These are phyloP conservation scores for Hydrocynus forskahlii DNA, from an alignment of 2,797 vertebrate genomes.

Conservation along the genomic window DNA sequence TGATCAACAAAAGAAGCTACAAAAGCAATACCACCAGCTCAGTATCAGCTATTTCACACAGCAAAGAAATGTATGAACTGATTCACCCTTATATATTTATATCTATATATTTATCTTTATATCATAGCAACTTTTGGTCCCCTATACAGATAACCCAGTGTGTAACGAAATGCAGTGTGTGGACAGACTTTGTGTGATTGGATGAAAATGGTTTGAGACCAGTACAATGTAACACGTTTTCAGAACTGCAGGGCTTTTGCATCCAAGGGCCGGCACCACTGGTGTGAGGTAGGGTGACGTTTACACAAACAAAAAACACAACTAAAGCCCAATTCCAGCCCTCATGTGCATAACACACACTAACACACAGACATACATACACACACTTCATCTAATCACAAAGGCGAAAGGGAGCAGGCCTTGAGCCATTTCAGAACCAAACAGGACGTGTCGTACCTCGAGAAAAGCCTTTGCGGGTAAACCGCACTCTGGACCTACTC, in stretches of 20 bases:
- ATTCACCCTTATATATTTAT: conserved; percentile 69
- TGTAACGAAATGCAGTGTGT: conserved; percentile 64
- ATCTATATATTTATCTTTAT: conserved; percentile 56
- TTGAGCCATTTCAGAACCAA: conserved; percentile 68
- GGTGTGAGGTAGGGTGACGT: conserved; percentile 84
- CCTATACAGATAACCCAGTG: conserved; percentile 78
- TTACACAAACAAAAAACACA: conserved; percentile 51
- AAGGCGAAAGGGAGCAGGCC: conserved; percentile 69
- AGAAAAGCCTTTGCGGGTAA: conserved; percentile 54
- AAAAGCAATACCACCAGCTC: conserved; percentile 69
- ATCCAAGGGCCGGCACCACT: conserved; percentile 79
- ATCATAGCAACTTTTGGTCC: conserved; percentile 83
- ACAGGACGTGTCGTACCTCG: conserved; percentile 48
- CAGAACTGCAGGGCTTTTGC: conserved; percentile 69
- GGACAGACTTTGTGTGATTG: conserved; percentile 64
- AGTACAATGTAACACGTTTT: conserved; percentile 49
- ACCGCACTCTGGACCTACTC: conserved; percentile 39
- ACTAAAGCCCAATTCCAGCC: not conserved
- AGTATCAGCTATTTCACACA: conserved; percentile 69
- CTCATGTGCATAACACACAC: not conserved
- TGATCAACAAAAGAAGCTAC: conserved; percentile 74
- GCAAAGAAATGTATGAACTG: conserved; percentile 63
- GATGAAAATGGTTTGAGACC: conserved; percentile 66
- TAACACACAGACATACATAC: conserved; percentile 19
- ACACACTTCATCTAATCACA: conserved; percentile 57